Evolutionary conservation across 2,113 vertebrate species (phyloP).

Genomic region (Clarias magur): DNA sequence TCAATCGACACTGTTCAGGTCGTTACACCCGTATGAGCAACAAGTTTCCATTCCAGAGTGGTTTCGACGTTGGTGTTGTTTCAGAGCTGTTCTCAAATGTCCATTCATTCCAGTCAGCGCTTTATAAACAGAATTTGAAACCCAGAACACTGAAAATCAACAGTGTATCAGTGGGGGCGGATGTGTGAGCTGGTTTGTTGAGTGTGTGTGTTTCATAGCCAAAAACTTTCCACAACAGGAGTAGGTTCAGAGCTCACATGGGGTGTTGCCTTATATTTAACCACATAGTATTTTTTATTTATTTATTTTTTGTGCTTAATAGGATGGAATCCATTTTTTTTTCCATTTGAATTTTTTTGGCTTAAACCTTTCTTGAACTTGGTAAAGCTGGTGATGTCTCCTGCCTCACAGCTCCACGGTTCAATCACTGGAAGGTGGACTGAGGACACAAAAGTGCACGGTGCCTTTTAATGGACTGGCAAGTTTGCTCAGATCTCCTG

Average conservation of each 20-base stretch:
- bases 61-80: neutral
- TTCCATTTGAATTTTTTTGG: neutral
- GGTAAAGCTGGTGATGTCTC: neutral
- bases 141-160: slow-evolving; percentile 5
- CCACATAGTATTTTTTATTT: neutral
- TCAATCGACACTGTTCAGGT: neutral
- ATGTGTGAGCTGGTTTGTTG: neutral
- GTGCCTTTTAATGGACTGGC: neutral
- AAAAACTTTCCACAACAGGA: neutral
- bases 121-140: slow-evolving; percentile 24
- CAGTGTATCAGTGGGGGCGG: neutral
- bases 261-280: neutral
- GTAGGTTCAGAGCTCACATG: neutral
- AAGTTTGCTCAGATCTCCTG: neutral
- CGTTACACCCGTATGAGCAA: neutral
- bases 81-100: slow-evolving; percentile 20
- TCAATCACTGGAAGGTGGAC: neutral
- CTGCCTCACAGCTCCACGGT: neutral
- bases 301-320: neutral
- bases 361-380: neutral
- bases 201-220: neutral
- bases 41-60: slow-evolving; percentile 10
- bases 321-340: neutral
- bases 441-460: neutral
- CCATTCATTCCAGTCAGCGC: slow-evolving; percentile 16